Percentiles rank a stretch among this genome's conserved stretches.
Conservation (phyloP, 2,113 vertebrate species). For the Rhea pennata region DNA sequence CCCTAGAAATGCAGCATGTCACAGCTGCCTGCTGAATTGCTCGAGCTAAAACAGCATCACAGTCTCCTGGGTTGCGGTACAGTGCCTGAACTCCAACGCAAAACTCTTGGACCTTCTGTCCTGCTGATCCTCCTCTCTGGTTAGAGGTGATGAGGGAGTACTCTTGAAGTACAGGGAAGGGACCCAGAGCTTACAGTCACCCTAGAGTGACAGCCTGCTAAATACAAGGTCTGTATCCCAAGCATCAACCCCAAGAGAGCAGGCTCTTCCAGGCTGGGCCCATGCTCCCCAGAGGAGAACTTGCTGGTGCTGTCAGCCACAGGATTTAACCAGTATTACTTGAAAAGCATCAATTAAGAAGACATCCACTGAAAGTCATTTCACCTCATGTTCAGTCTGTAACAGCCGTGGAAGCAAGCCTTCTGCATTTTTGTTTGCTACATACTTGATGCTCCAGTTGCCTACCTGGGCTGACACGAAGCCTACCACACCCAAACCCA, state of each 20-base stretch:
- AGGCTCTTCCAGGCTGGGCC: not conserved
- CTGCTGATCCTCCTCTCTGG: not conserved
- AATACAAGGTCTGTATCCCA: not conserved
- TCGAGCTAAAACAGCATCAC: not conserved
- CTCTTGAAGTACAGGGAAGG: not conserved
- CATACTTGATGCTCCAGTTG: fast-evolving
- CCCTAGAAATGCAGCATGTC: not conserved
- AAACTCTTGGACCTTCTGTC: not conserved
- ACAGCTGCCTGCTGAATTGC: not conserved
- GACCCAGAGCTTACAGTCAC: not conserved
- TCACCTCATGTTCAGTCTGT: not conserved
- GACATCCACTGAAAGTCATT: not conserved
- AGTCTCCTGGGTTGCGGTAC: not conserved
- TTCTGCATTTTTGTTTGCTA: not conserved
- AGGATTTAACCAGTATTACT: not conserved
- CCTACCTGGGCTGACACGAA: not conserved
- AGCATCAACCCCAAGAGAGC: not conserved
- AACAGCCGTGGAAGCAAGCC: not conserved
- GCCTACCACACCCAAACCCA: not conserved
- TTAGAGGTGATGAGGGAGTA: not conserved
- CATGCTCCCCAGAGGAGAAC: not conserved
- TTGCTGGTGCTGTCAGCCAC: not conserved
- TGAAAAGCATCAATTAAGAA: not conserved
- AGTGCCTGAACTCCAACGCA: not conserved
- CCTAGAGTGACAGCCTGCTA: not conserved